Base-by-base conservation (phyloP, 2,797 vertebrate species). In the Rhabdomys pumilio region DNA sequence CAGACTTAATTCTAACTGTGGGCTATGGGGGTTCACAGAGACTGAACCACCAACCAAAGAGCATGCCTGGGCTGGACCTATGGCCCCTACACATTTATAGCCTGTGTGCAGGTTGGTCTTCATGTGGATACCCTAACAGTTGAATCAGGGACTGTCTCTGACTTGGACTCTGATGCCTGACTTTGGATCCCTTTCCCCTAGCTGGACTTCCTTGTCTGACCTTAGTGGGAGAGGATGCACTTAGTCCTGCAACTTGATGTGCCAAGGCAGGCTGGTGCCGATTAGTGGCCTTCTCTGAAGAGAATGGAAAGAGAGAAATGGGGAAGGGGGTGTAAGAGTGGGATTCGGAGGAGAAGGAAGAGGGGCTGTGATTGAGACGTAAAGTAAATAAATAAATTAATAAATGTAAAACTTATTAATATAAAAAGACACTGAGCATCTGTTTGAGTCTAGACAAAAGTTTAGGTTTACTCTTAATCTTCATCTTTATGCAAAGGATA, bases 391-490 rank as follows among this genome's bases (percentile, higher is more conserved):
- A 69, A 69, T 67, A 34, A 31, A 34, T 69, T n/a, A 69, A 69
- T 69, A 2, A 69, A 69, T 69, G 67, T 34, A 69, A 69, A 69
- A 69, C 8, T 1, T 8, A n/a, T 19, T 69, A n/a, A 69, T 9
- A 69, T 69, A n/a, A 19, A 90, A 92, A 95, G 61, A 44, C 81
- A 90, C 17, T 89, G 47, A 65, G 20, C 34, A 38, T 73, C 24
- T 72, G 38, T 38, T 38, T 38, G 50, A 89, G n/a, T 89, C 75
- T 41, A 61, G 19, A 26, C 26, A 63, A 50, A 73, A 2, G 1
- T 86, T 91, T 72, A 55, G 26, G 61, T 63, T 91, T 81, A 61
- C 59, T 80, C 44, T 91, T 38, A 29, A 55, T 85, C 5, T 57
- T 82, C 34, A 22, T 50, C 19, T 22, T 96, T 83, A 77, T 88